phyloP scores from a whole-genome alignment of 2,113 vertebrate genomes.

The Theristicus caerulescens region DNA sequence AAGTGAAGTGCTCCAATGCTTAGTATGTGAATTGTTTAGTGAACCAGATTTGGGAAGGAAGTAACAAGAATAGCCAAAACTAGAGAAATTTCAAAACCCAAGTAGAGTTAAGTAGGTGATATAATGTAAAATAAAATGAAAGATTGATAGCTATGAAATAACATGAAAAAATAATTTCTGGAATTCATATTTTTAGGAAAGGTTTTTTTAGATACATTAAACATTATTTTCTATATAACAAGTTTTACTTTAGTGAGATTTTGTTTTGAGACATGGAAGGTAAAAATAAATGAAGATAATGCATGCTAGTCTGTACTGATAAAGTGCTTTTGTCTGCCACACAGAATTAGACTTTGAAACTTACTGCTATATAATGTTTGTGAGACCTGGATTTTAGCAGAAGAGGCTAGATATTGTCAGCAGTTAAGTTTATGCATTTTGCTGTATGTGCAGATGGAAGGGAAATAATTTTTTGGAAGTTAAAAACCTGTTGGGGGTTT shows the following conservation, averaged over 20 bases:
- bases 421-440: background rate
- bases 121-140: background rate
- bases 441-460: background rate
- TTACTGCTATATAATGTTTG: background rate
- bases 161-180: background rate
- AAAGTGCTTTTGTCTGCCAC: background rate
- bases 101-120: background rate
- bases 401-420: background rate
- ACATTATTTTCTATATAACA: too few species aligned
- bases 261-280: background rate
- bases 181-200: background rate
- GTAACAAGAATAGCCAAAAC: background rate
- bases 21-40: background rate
- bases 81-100: background rate
- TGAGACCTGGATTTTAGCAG: background rate
- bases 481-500: background rate
- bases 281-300: background rate
- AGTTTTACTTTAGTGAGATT: background rate
- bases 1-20: background rate
- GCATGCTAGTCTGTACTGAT: background rate
- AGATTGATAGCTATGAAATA: background rate
- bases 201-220: background rate
- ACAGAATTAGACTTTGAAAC: background rate
- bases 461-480: background rate
- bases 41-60: background rate